Evolutionary conservation across 1,140 invertebrate species (phyloP), one percentile per base, ranked within the genome.

Genomic region (Sweltsa coloradensis): DNA sequence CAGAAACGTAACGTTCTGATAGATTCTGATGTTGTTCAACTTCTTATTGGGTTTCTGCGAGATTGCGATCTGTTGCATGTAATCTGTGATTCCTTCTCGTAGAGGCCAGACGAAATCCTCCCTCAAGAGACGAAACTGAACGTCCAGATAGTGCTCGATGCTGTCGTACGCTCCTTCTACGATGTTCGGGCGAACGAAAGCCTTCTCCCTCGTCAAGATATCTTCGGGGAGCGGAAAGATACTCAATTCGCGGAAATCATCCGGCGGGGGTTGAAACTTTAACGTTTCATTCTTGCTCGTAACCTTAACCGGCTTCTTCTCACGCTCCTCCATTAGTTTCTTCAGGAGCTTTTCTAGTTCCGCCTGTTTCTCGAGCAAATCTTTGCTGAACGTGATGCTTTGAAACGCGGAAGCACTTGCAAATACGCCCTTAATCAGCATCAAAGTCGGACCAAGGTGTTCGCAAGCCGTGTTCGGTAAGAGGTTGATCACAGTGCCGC

Each of bases 81-180:
- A 67, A 21, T 57, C 56, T 60, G 63, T 41, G 58, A 80, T 66
- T 40, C 73, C 74, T 39, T 68, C 65, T 5, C 76, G 55, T 29
- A 83, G 54, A 2, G 79, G 78, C 1, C 60, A 57, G 29, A 75
- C 66, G 62, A 81, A 82, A 62, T 90, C 86, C 66, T 89, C 84
- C 9, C 81, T 60, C 18, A 90, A 60, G 2, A 89, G 63, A 9
- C 81, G 63, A 56, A 84, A 86, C 53, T 90, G 86, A 0, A 80
- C 70, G 55, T 87, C 82, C 9, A 91, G 60, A 57, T 91, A 91
- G 52, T 86, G 75, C 22, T 82, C 69, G 0, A 75, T 64, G 57
- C 72, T 63, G 5, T 63, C 52, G 60, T 83, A 88, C 0, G 62
- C 55, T 2, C 79, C 81, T 24, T 72, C 53, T 0, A 73, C 57